Percentiles rank a stretch among this genome's conserved stretches.
Evolutionary conservation across 2,113 vertebrate species (phyloP).

Genomic region (Tachysurus fulvidraco): DNA sequence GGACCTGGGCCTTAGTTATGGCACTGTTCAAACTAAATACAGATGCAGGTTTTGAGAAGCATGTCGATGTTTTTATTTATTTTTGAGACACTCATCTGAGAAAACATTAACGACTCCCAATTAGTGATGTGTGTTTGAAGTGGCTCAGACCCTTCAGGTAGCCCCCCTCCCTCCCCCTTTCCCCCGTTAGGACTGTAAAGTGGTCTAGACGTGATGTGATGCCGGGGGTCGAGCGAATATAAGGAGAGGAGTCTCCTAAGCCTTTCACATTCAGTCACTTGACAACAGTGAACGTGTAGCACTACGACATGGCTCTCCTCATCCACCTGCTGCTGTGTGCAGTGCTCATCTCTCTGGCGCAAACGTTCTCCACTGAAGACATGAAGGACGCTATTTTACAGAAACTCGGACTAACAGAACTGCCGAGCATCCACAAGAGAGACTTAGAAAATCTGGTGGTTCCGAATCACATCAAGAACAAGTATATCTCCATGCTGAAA

Average conservation of each 20-base stretch:
- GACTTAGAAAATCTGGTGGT: constrained; percentile 72
- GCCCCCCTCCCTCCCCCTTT: constrained; percentile 58
- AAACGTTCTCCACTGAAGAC: constrained; percentile 60
- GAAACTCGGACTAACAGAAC: constrained; percentile 70
- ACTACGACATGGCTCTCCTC: constrained; percentile 50
- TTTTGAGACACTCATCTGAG: constrained; percentile 8
- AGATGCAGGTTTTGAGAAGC: not conserved
- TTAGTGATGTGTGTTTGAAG: constrained; percentile 66
- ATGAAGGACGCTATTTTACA: constrained; percentile 72
- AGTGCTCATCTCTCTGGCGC: constrained; percentile 47
- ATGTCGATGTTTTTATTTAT: not conserved
- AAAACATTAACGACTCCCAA: constrained; percentile 39
- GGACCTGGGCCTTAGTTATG: not conserved
- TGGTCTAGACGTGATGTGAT: constrained; percentile 66
- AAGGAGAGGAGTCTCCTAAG: constrained; percentile 32
- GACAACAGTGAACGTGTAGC: constrained; percentile 12
- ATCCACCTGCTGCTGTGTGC: constrained; percentile 53
- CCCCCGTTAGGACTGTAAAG: constrained; percentile 68
- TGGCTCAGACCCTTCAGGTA: constrained; percentile 47
- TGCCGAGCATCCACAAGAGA: constrained; percentile 68
- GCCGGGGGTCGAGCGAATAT: constrained; percentile 38
- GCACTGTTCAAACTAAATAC: not conserved
- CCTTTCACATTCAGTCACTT: constrained; percentile 19
- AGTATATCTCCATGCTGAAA: constrained; percentile 76
- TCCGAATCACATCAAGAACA: constrained; percentile 71